Evolutionary conservation across 1,140 invertebrate genomes (phyloP), one percentile per base, ranked within the genome.

Genomic region (Halesus radiatus): DNA sequence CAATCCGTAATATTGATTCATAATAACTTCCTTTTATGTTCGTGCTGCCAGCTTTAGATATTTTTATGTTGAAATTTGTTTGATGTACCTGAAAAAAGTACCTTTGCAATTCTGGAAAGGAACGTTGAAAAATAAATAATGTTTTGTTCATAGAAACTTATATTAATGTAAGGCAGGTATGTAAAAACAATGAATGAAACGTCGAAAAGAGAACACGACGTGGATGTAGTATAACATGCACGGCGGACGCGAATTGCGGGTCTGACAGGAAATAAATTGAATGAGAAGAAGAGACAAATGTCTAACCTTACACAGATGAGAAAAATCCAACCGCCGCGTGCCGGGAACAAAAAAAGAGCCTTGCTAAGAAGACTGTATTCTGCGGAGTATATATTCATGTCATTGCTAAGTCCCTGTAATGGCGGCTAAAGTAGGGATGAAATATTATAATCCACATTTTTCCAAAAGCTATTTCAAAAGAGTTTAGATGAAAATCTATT

Each of bases 261-360:
- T 64, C 76, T 81, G 80, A 81, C 80, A 78, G 80, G 54, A 78
- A 78, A 81, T 81, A 81, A 81, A 78, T 81, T 81, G 80, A 78
- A 78, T 62, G 80, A 81, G 56, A 73, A 72, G 52, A 66, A 60
- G 56, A 81, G 80, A 81, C 76, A 81, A 81, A 81, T 81, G 76
- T 66, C 76, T 81, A 81, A 81, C 80, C 76, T 81, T 70, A 22
- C 76, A 22, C 53, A 78, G 68, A 81, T 77, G 80, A 81, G 76
- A 75, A 81, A 78, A 81, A 81, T 81, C 80, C 80, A 52, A 66
- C 80, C 80, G 80, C 78, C 78, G 62, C 16, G 4, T 22, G 56
- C 16, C 8, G 13, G 56, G 32, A 16, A 74, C 20, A 15, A 74
- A 73, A 62, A 50, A 54, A 18, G 13, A n/a, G 16, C 20, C 15